Evolutionary conservation across 2,797 vertebrate species (phyloP).

Genomic region (Myiotriccus ornatus): DNA sequence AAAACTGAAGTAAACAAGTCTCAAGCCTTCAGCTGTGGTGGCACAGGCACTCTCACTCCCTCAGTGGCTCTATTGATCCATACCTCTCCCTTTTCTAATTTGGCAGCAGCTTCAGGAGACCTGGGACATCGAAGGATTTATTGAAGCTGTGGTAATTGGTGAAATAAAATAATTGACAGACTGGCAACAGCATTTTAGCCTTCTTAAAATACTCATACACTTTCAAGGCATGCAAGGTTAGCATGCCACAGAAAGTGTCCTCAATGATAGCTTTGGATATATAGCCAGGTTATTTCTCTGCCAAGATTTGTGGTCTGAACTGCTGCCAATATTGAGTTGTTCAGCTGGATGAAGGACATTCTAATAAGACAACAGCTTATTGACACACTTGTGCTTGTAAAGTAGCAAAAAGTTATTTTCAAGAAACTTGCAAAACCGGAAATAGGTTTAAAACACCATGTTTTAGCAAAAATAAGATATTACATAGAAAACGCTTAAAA

Average conservation of each 20-base stretch:
- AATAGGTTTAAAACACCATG: neutral
- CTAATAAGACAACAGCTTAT: neutral
- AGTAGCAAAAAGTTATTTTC: neutral
- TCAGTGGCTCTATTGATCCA: neutral
- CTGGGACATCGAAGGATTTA: neutral
- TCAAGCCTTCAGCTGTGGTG: neutral
- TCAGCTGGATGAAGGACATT: slow-evolving; percentile 6
- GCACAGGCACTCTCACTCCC: neutral
- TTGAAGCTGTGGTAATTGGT: neutral
- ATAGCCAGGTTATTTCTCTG: neutral
- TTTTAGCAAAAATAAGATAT: neutral
- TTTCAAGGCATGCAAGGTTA: neutral
- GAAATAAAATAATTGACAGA: neutral
- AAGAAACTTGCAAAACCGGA: neutral
- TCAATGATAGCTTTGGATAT: neutral
- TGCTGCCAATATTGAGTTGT: neutral
- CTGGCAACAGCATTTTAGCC: neutral
- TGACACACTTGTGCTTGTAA: neutral
- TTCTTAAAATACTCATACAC: neutral
- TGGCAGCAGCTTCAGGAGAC: neutral
- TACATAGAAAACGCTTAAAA: neutral
- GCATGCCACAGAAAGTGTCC: neutral
- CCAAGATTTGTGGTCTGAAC: slow-evolving; percentile 14
- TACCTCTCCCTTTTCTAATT: neutral
- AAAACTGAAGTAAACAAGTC: neutral